Percentiles rank a stretch among this genome's conserved stretches.
phyloP scores from a whole-genome alignment of 2,797 vertebrate species.

The Myotis pilosus region DNA sequence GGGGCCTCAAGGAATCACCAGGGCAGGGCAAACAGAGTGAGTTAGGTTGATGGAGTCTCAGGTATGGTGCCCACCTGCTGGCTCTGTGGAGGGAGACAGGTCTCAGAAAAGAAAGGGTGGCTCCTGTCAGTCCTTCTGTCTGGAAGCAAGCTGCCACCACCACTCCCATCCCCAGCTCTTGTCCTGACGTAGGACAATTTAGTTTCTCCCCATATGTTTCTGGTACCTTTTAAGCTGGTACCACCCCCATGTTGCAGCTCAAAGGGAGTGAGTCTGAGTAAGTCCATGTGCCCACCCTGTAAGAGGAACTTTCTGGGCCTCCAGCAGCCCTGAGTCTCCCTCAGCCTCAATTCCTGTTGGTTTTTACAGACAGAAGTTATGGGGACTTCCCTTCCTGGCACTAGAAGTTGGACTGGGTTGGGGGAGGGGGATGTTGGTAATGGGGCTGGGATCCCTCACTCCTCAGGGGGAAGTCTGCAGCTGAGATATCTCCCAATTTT shows the following conservation, averaged over 20 bases:
- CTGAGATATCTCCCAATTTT: not conserved
- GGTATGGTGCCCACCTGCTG: not conserved
- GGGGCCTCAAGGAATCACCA: not conserved
- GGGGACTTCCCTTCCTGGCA: not conserved
- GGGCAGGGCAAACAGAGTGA: not conserved
- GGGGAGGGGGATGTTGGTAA: not conserved
- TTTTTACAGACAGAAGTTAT: not conserved
- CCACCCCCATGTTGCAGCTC: not conserved
- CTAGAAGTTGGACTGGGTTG: not conserved
- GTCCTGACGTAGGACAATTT: not conserved
- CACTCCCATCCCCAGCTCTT: not conserved
- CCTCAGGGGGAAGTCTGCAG: not conserved
- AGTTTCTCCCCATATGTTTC: not conserved
- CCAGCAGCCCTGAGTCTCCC: not conserved
- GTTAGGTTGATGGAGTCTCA: not conserved
- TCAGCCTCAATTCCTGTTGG: not conserved
- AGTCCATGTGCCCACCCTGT: not conserved
- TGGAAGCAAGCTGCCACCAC: not conserved
- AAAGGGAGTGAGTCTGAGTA: not conserved
- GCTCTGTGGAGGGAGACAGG: not conserved
- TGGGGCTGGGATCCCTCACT: not conserved
- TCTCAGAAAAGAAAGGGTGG: not conserved
- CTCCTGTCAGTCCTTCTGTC: not conserved
- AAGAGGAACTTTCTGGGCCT: not conserved
- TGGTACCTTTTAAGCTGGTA: not conserved